Percentiles rank a stretch among this genome's conserved stretches.
Evolutionary conservation across 1,140 invertebrate genomes (phyloP).

Genomic region (Sitodiplosis mosellana): DNA sequence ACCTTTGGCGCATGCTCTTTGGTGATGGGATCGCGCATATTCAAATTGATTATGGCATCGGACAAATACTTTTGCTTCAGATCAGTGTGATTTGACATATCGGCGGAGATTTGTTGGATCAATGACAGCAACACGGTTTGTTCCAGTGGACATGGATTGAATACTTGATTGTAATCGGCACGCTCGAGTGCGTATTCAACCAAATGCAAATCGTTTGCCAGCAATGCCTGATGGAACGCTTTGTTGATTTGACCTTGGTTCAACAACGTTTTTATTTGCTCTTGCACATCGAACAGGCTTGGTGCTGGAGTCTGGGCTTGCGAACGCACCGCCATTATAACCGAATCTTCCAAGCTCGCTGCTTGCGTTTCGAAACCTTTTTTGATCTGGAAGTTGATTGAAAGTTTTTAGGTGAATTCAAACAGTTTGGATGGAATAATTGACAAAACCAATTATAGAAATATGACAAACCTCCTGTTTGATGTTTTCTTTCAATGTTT

Average conservation of each 20-base stretch:
- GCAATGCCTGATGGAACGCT: conserved; percentile 78
- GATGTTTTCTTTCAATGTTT: conserved; percentile 20
- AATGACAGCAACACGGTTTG: conserved; percentile 79
- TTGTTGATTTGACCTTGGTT: conserved; percentile 56
- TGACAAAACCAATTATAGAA: too few relatives aligned
- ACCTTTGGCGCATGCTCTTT: conserved; percentile 68
- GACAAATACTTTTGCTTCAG: conserved; percentile 80
- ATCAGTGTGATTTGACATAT: conserved; percentile 67
- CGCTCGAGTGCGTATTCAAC: conserved; percentile 70
- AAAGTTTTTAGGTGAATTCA: background rate
- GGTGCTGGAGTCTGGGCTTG: conserved; percentile 46
- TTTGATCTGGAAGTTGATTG: conserved; percentile 29
- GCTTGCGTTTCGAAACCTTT: conserved; percentile 38
- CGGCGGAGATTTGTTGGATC: conserved; percentile 79
- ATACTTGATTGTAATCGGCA: conserved; percentile 57
- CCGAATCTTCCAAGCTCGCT: conserved; percentile 32
- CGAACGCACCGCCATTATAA: conserved; percentile 39
- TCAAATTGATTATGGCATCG: conserved; percentile 70
- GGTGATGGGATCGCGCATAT: conserved; percentile 54
- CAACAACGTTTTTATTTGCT: conserved; percentile 55
- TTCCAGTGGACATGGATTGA: conserved; percentile 49
- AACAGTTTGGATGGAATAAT: background rate
- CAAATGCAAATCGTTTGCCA: conserved; percentile 64
- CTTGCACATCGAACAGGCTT: conserved; percentile 36
- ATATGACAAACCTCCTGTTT: conserved; percentile 11